phyloP scores from a whole-genome alignment of 2,888 invertebrate species.

The Monoplex corrugatus region DNA sequence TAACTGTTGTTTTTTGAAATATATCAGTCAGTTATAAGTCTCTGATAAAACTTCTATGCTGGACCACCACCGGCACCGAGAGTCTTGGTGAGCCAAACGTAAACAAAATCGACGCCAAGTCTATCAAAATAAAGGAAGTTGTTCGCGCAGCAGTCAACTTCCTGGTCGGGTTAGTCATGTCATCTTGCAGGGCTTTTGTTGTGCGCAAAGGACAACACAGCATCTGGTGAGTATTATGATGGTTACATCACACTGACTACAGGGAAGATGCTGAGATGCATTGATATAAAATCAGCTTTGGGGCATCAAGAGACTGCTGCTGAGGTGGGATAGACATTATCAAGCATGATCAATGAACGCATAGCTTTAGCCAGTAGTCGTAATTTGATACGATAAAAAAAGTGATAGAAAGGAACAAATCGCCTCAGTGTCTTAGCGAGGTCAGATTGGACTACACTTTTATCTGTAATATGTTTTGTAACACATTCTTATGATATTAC shows the following conservation, averaged over 20 bases:
- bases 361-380: background rate
- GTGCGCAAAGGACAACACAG: background rate
- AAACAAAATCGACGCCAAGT: background rate
- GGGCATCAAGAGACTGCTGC: background rate
- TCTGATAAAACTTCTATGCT: too few species aligned
- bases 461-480: background rate
- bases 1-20: too few species aligned
- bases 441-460: background rate
- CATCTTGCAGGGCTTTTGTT: background rate
- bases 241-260: background rate
- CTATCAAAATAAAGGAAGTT: background rate
- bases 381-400: constrained; percentile 7
- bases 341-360: too few species aligned
- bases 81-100: background rate
- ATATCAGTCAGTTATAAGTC: too few species aligned
- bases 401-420: background rate
- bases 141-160: background rate
- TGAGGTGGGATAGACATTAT: background rate
- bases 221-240: background rate
- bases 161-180: constrained; percentile 18
- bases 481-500: background rate
- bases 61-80: background rate
- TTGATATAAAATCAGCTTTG: background rate
- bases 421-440: background rate
- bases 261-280: background rate